A percentile compares a stretch with the other conserved stretches of the same genome.
These are phyloP conservation scores for Strigamia maritima DNA, from an alignment of 2,888 invertebrate genomes.

Conservation along the genomic window DNA sequence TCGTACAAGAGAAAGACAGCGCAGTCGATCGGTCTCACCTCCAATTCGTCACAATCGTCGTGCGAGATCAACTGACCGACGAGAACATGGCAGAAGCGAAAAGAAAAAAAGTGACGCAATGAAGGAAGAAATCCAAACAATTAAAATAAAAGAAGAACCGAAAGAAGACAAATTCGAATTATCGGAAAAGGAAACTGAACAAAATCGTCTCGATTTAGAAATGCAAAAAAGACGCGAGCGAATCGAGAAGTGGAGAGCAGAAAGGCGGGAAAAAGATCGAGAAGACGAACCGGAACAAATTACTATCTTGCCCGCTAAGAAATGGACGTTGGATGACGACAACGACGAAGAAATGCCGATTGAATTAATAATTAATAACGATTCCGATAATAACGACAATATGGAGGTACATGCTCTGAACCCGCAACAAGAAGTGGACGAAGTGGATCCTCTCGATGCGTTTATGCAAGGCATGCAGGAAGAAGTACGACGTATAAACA, in stretches of 20 bases:
- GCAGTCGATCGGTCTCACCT: background rate
- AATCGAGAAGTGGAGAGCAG: conserved; percentile 93
- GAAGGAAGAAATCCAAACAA: too few species aligned
- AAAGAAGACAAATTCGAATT: conserved; percentile 42
- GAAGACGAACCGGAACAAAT: conserved; percentile 59
- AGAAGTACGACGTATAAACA: conserved; percentile 77
- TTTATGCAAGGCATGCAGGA: conserved; percentile 84
- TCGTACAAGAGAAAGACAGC: conserved; percentile 35
- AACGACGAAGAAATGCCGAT: conserved; percentile 74
- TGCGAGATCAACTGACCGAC: background rate
- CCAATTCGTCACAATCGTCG: background rate
- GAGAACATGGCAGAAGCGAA: too few species aligned
- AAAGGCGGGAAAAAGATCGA: conserved; percentile 81
- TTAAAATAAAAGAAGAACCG: conserved; percentile 42
- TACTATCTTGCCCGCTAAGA: conserved; percentile 58
- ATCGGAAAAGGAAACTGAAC: conserved; percentile 69
- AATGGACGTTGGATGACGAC: conserved; percentile 95
- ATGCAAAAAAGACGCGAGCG: conserved; percentile 94
- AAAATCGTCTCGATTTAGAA: conserved; percentile 82
- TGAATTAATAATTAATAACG: conserved; percentile 46
- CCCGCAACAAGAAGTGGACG: conserved; percentile 62
- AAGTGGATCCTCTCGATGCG: conserved; percentile 93
- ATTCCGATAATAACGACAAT: too few species aligned
- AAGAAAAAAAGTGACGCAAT: conserved; percentile 39
- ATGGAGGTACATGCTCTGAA: conserved; percentile 50